These are phyloP conservation scores for Discoglossus pictus DNA, from an alignment of 2,797 vertebrate genomes.

Conservation along the genomic window DNA sequence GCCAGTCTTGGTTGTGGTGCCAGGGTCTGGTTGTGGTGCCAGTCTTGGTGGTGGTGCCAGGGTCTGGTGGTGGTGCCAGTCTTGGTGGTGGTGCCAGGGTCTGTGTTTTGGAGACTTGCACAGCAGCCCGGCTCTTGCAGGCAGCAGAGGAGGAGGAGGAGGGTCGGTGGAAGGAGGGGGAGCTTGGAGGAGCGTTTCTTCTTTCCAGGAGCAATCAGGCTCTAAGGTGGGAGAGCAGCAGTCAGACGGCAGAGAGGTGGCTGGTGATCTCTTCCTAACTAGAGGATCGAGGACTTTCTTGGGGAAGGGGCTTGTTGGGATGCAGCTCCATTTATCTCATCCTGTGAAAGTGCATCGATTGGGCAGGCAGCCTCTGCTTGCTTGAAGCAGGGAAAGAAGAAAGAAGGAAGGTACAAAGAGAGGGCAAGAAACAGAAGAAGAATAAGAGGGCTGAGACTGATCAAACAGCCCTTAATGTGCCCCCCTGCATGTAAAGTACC, in stretches of 20 bases:
- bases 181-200: slow-evolving; percentile 33
- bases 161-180: slow-evolving; percentile 33
- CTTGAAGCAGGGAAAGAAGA: slow-evolving; percentile 12
- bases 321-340: background rate
- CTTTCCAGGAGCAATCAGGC: slow-evolving; percentile 45
- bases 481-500: slow-evolving; percentile 4
- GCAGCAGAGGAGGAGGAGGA: slow-evolving; percentile 39
- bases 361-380: slow-evolving; percentile 3
- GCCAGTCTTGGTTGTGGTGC: no score
- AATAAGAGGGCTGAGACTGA: background rate
- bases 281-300: slow-evolving; percentile 3
- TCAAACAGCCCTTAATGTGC: slow-evolving; percentile 7
- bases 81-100: no score
- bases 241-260: background rate
- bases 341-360: slow-evolving; percentile 20
- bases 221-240: slow-evolving; percentile 42
- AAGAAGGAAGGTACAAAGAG: slow-evolving; percentile 11
- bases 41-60: no score
- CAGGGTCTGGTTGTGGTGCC: no score
- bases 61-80: no score
- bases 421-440: slow-evolving; percentile 3
- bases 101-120: slow-evolving; percentile 34
- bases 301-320: background rate
- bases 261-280: slow-evolving; percentile 21
- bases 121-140: slow-evolving; percentile 26